Evolutionary conservation across 1,140 invertebrate species (phyloP).

Genomic region (Drosophila eugracilis): DNA sequence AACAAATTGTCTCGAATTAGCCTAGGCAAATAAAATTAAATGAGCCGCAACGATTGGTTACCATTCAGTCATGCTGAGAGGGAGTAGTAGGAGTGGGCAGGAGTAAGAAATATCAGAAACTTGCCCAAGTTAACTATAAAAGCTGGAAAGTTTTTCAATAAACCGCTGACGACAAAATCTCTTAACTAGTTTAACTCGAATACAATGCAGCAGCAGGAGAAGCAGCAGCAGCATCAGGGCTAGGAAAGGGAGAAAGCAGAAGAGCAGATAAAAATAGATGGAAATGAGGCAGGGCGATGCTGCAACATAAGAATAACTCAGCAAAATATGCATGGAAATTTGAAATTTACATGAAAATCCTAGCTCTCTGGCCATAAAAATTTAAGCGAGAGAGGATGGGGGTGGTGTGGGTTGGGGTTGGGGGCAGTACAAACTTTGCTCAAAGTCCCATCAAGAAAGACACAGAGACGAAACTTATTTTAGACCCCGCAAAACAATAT

Average conservation of each 20-base stretch:
- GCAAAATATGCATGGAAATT: constrained; percentile 78
- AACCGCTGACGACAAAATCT: constrained; percentile 73
- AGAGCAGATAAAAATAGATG: constrained; percentile 15
- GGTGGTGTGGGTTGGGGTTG: no score
- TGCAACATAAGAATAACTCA: constrained; percentile 52
- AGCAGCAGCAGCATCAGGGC: no score
- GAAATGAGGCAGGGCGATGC: constrained; percentile 3
- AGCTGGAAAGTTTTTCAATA: constrained; percentile 76
- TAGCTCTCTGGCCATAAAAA: constrained; percentile 26
- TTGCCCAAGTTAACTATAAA: constrained; percentile 45
- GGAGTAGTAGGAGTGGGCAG: background rate
- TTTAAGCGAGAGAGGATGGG: constrained; percentile 19
- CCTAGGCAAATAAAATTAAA: constrained; percentile 64
- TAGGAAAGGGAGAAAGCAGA: no score
- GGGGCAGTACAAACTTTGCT: constrained; percentile 34
- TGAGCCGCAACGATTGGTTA: constrained; percentile 64
- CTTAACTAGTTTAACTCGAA: constrained; percentile 74
- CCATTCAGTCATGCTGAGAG: constrained; percentile 24
- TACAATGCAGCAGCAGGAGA: constrained; percentile 64
- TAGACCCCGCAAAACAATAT: constrained; percentile 50
- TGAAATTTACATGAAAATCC: constrained; percentile 56
- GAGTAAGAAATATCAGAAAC: constrained; percentile 18
- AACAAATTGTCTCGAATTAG: constrained; percentile 76
- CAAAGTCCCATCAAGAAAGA: constrained; percentile 45
- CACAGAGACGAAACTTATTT: constrained; percentile 16